phyloP scores from a whole-genome alignment of 2,113 vertebrate species.

The Lophotis ruficrista region DNA sequence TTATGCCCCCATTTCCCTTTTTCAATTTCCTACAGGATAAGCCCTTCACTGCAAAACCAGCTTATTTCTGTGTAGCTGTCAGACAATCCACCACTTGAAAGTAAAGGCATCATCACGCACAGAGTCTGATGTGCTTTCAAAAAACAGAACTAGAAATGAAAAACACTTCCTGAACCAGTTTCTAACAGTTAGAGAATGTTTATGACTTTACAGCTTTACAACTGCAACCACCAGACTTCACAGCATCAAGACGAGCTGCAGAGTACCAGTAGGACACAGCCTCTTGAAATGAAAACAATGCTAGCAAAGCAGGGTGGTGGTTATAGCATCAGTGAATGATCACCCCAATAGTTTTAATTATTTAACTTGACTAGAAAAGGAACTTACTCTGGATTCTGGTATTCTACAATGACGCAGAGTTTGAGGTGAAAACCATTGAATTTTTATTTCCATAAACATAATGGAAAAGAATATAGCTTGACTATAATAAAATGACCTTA shows the following conservation, averaged over 20 bases:
- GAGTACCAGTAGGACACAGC: neutral
- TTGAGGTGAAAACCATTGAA: neutral
- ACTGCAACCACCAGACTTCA: neutral
- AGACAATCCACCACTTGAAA: neutral
- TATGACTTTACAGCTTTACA: neutral
- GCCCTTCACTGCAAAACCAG: neutral
- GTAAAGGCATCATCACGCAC: neutral
- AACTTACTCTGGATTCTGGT: neutral
- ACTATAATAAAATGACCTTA: neutral
- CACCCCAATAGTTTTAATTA: neutral
- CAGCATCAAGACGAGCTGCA: neutral
- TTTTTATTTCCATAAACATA: neutral
- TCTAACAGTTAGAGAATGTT: neutral
- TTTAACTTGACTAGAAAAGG: neutral
- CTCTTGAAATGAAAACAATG: neutral
- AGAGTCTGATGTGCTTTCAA: neutral
- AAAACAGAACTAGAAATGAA: neutral
- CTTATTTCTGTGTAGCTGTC: neutral
- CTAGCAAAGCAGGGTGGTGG: neutral
- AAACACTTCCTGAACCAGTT: neutral
- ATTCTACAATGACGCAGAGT: neutral
- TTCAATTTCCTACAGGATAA: neutral
- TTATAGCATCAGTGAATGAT: neutral
- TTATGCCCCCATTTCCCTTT: neutral
- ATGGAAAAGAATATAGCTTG: neutral